Percentiles rank a stretch among this genome's conserved stretches.
phyloP scores from a whole-genome alignment of 1,140 invertebrate genomes.

The Penaeus vannamei region DNA sequence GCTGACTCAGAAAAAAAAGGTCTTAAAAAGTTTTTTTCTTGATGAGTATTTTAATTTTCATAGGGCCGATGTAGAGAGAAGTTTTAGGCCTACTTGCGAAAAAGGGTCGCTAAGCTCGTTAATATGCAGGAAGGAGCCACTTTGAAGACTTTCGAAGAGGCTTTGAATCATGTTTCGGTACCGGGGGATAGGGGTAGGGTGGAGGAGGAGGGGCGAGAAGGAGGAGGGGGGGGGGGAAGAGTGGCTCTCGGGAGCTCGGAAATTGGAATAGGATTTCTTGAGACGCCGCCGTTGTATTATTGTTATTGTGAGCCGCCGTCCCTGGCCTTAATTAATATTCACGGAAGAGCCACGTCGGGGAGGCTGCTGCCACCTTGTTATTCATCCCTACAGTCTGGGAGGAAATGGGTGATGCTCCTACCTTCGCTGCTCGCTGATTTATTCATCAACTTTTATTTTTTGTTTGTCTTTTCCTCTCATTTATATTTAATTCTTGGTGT shows the following conservation, averaged over 20 bases:
- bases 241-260: conserved; percentile 20
- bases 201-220: neutral
- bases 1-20: conserved; percentile 18
- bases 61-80: conserved; percentile 22
- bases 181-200: too few species aligned
- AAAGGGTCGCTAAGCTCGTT: conserved; percentile 32
- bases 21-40: conserved; percentile 42
- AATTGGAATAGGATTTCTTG: conserved; percentile 37
- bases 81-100: conserved; percentile 41
- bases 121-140: conserved; percentile 46
- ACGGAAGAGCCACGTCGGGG: neutral
- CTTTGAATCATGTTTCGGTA: conserved; percentile 38
- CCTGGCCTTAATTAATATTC: too few species aligned
- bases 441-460: too few species aligned
- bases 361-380: neutral
- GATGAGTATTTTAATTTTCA: conserved; percentile 51
- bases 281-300: too few species aligned
- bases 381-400: too few species aligned
- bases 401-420: too few species aligned
- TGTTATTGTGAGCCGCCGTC: too few species aligned
- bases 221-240: too few species aligned
- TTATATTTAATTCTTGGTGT: too few species aligned
- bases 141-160: conserved; percentile 48
- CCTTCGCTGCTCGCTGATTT: too few species aligned
- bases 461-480: too few species aligned